Base-by-base conservation (phyloP, 2,888 invertebrate genomes). In the Bugula neritina region DNA sequence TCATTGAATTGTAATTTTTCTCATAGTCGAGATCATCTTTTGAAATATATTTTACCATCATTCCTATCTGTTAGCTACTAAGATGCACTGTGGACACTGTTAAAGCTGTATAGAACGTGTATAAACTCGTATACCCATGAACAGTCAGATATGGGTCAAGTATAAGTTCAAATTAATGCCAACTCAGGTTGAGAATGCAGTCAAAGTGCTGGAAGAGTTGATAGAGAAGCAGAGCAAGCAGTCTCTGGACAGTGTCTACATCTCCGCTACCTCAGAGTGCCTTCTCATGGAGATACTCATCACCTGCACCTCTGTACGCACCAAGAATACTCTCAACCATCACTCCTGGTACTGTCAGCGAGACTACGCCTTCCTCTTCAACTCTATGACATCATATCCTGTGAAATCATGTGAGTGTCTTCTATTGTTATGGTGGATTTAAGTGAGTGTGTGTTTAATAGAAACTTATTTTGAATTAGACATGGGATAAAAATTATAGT, bases 331-430 rank as follows among this genome's bases (percentile, higher is more conserved):
- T 5, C 2, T 63, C 13, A 25, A 21, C 21, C 13, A 63, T 31
- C 63, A 29, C 31, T 27, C 63, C 2, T 63, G 63, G 63, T 17
- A 63, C n/a, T 63, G 63, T 31, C 63, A 63, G 63, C 21, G 63
- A 31, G 63, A 63, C 13, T 27, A 63, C n/a, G 27, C 31, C 5
- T 13, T 10, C 5, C 31, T 63, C 10, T 63, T 63, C 13, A n/a
- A 3, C 31, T 63, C 63, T n/a, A 63, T 63, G 63, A 5, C 17
- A 31, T 27, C 63, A 13, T 63, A 29, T 34, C 57, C 57, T n/a
- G 23, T 57, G 10, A 21, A 25, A 21, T 13, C 10, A 13, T 57
- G 57, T 57, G 25, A 21, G 57, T 57, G 3, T 10, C 52, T 52
- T 10, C 52, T 52, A 21, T 52, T 52, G 10, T 52, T 52, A 52